phyloP scores from a whole-genome alignment of 2,888 invertebrate species.

The Labia minor region DNA sequence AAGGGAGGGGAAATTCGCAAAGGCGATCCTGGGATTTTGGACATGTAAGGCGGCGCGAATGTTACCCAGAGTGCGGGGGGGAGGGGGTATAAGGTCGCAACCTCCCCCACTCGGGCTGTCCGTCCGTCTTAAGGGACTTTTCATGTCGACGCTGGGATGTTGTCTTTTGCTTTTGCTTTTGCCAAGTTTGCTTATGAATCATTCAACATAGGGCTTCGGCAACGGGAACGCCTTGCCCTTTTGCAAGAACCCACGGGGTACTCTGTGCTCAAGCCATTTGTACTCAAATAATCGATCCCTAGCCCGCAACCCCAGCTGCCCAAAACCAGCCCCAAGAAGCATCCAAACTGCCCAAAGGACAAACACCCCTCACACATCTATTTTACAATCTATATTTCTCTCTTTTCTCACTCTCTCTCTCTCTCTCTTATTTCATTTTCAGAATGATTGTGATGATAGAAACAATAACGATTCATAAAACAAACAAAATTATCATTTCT shows the following conservation, averaged over 20 bases:
- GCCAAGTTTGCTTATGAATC: conserved; percentile 13
- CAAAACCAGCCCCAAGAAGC: background rate
- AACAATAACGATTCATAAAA: no score
- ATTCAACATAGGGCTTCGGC: conserved; percentile 1
- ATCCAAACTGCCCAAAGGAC: background rate
- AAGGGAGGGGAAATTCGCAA: background rate
- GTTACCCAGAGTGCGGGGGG: background rate
- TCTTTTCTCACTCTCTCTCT: no score
- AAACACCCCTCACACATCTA: background rate
- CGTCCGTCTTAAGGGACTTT: conserved; percentile 8
- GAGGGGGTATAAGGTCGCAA: background rate
- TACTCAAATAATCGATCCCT: conserved; percentile 3
- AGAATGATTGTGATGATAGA: no score
- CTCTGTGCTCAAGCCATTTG: background rate
- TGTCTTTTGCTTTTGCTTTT: background rate
- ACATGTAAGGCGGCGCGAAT: no score
- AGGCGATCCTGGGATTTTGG: background rate
- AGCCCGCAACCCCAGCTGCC: background rate
- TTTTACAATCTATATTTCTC: no score
- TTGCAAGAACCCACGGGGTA: background rate
- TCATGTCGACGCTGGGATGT: conserved; percentile 1
- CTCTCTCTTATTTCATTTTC: no score
- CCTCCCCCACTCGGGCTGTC: background rate
- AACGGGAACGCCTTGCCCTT: background rate
- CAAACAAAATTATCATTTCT: no score